Evolutionary conservation across 92 coral and sea anemone genomes (phyloP).

Genomic region (Phenganax subtilis): DNA sequence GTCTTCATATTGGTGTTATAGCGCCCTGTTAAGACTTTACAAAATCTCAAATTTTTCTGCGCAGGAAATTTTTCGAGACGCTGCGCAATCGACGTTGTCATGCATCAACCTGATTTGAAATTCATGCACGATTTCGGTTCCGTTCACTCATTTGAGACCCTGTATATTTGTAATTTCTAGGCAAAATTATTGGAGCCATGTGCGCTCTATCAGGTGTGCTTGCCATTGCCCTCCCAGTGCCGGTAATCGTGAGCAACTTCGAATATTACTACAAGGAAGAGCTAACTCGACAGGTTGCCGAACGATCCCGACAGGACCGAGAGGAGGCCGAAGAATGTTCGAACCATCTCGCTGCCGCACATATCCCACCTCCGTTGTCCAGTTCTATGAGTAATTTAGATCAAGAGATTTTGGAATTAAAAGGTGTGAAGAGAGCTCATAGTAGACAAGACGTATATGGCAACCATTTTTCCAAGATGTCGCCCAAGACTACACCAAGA

Average conservation of each 20-base stretch:
- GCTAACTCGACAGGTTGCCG: slow-evolving; percentile 47
- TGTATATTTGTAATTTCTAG: slow-evolving; percentile 40
- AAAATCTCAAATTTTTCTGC: too few species aligned
- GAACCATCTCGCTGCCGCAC: not conserved
- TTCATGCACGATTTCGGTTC: too few species aligned
- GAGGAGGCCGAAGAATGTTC: not conserved
- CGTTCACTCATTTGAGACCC: not conserved
- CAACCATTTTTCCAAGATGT: not conserved
- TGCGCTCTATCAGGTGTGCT: slow-evolving; percentile 92
- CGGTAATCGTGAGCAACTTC: slow-evolving; percentile 93
- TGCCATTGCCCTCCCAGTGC: slow-evolving; percentile 96
- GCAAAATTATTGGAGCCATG: slow-evolving; percentile 77
- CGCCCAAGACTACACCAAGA: slow-evolving; percentile 10
- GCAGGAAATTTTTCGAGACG: too few species aligned
- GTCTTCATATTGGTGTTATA: too few species aligned
- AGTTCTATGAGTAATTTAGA: slow-evolving; percentile 12
- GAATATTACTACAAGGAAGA: slow-evolving; percentile 93
- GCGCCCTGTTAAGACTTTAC: too few species aligned
- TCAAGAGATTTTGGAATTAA: slow-evolving; percentile 28
- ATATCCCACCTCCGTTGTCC: slow-evolving; percentile 25
- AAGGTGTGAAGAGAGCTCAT: not conserved
- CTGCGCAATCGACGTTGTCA: too few species aligned
- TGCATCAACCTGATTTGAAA: too few species aligned
- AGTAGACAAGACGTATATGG: not conserved
- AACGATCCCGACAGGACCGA: slow-evolving; percentile 12